These are phyloP conservation scores for Trematomus bernacchii DNA, from an alignment of 2,797 vertebrate genomes.

Conservation along the genomic window DNA sequence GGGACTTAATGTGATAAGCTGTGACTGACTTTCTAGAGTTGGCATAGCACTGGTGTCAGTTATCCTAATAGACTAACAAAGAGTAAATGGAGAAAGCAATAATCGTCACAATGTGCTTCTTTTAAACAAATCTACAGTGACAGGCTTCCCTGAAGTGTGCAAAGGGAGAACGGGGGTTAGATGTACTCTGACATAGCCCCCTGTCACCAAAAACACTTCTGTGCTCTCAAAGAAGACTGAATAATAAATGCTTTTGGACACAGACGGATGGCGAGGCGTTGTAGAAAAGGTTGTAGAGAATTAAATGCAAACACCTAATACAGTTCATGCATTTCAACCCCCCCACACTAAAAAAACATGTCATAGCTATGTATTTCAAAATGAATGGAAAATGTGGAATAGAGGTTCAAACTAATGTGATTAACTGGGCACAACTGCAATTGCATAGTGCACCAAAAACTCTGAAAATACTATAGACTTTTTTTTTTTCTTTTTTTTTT, in stretches of 20 bases:
- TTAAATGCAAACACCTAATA: constrained; percentile 79
- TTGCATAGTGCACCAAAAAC: neutral
- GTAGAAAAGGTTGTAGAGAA: constrained; percentile 66
- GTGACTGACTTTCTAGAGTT: neutral
- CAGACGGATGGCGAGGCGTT: constrained; percentile 64
- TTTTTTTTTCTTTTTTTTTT: too few relatives aligned
- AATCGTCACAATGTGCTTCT: constrained; percentile 47
- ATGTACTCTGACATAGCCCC: constrained; percentile 75
- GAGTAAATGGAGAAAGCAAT: constrained; percentile 48
- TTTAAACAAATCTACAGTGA: constrained; percentile 76
- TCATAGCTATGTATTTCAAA: constrained; percentile 2
- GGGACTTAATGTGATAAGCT: neutral
- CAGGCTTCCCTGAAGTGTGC: constrained; percentile 75
- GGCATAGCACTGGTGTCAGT: constrained; percentile 17
- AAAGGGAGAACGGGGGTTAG: constrained; percentile 42
- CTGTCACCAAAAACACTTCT: constrained; percentile 71
- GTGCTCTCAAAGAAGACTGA: constrained; percentile 79
- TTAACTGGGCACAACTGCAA: neutral
- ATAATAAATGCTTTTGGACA: constrained; percentile 81
- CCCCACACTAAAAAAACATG: constrained; percentile 23
- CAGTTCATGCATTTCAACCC: constrained; percentile 68
- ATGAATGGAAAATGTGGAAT: constrained; percentile 22
- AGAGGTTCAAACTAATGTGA: neutral
- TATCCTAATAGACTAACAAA: constrained; percentile 51
- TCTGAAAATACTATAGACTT: neutral